A percentile compares a stretch with the other conserved stretches of the same genome.
Conservation (phyloP, 2,888 invertebrate species). For the Scrobipalpa atriplicella region DNA sequence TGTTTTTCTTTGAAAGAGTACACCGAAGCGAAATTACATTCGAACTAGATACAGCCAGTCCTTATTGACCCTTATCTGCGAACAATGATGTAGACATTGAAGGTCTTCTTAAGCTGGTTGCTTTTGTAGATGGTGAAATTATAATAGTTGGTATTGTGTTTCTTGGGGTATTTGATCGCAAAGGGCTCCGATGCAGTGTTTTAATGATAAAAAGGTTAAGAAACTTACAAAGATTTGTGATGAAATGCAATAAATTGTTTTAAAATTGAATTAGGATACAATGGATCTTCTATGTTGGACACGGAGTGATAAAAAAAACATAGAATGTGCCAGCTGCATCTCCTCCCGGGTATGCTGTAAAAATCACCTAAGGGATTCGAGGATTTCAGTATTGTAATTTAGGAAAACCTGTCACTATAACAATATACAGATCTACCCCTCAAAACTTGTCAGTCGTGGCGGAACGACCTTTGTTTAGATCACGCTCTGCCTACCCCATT, state of each 20-base stretch:
- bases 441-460: too few species aligned
- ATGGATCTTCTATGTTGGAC: too few species aligned
- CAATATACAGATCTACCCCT: too few species aligned
- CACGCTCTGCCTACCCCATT: too few species aligned
- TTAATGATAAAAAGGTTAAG: neutral
- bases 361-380: too few species aligned
- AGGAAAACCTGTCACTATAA: too few species aligned
- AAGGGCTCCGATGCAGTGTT: neutral
- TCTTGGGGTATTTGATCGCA: conserved; percentile 10
- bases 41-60: neutral
- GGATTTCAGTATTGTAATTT: too few species aligned
- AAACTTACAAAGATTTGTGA: neutral
- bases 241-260: neutral
- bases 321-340: too few species aligned
- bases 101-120: neutral
- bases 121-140: conserved; percentile 11
- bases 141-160: conserved; percentile 17
- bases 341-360: too few species aligned
- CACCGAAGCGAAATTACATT: conserved; percentile 23
- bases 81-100: neutral
- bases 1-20: conserved; percentile 24
- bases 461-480: too few species aligned
- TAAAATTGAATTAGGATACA: too few species aligned
- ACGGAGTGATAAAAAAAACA: too few species aligned
- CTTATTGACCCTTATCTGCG: neutral